Percentiles rank a stretch among this genome's conserved stretches.
Conservation (phyloP, 2,113 vertebrate species). For the Rhizomys pruinosus region DNA sequence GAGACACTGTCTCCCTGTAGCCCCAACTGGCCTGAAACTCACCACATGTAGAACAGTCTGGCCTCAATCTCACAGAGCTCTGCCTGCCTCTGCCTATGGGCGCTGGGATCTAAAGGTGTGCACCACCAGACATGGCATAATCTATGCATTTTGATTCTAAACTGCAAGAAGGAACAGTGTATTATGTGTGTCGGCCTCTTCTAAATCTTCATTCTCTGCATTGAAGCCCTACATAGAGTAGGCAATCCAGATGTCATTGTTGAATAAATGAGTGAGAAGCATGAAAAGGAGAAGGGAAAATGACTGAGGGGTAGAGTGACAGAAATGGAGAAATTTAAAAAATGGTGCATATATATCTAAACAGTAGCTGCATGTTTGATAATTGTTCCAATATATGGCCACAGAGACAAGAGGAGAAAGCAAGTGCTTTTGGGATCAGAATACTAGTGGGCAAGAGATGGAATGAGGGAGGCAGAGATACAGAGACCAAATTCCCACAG, state of each 20-base stretch:
- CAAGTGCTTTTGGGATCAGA: neutral
- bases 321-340: conserved; percentile 1
- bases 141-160: conserved; percentile 9
- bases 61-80: too few relatives aligned
- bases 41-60: too few relatives aligned
- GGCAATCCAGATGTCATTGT: neutral
- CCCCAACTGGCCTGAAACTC: too few relatives aligned
- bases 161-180: neutral
- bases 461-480: neutral
- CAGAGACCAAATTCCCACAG: neutral
- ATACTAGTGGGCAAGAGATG: neutral
- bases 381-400: neutral
- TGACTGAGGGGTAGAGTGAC: neutral
- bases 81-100: too few relatives aligned
- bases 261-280: neutral
- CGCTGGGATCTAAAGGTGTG: too few relatives aligned
- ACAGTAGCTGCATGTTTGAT: neutral
- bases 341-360: neutral
- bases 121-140: neutral
- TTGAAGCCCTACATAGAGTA: neutral
- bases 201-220: neutral
- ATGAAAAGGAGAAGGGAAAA: neutral
- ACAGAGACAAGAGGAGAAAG: neutral
- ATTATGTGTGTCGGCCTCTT: conserved; percentile 23
- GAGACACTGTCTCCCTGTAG: too few relatives aligned